phyloP scores from a whole-genome alignment of 1,140 invertebrate genomes.

The Drosophila suzukii region DNA sequence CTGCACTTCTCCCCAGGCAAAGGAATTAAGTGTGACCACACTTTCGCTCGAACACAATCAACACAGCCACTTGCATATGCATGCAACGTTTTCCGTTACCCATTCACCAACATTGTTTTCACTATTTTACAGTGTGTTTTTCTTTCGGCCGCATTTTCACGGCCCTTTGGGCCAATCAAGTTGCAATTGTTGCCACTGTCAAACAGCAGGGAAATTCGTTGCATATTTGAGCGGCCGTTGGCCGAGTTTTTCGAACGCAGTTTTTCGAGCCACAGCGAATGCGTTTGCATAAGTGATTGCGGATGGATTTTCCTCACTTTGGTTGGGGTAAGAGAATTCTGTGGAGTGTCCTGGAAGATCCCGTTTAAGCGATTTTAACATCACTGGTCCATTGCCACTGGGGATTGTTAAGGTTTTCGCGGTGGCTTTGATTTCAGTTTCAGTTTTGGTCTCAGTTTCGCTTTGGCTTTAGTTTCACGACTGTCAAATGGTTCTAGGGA shows the following conservation, averaged over 20 bases:
- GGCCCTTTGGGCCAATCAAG: constrained; percentile 54
- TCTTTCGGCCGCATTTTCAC: constrained; percentile 16
- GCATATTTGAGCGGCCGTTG: constrained; percentile 31
- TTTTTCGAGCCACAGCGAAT: constrained; percentile 32
- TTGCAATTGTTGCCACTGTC: constrained; percentile 51
- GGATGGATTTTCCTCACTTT: background rate
- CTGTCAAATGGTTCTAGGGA: constrained; percentile 14
- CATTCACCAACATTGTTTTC: constrained; percentile 24
- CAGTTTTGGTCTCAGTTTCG: background rate
- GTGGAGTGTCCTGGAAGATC: background rate
- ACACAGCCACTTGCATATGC: constrained; percentile 33
- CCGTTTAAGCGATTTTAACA: background rate
- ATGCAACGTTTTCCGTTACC: constrained; percentile 24
- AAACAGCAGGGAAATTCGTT: constrained; percentile 44
- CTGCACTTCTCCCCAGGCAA: background rate
- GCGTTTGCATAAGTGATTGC: constrained; percentile 67
- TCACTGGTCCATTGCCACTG: background rate
- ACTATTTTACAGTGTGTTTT: constrained; percentile 13
- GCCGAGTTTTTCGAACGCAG: constrained; percentile 8
- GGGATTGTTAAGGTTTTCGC: constrained; percentile 5
- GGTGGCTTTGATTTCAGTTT: constrained; percentile 25
- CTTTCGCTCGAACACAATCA: constrained; percentile 8
- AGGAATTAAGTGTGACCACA: constrained; percentile 9
- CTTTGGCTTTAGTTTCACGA: background rate
- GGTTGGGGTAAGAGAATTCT: constrained; percentile 1